Evolutionary conservation across 2,888 invertebrate species (phyloP).

Genomic region (Horisme vitalbata): DNA sequence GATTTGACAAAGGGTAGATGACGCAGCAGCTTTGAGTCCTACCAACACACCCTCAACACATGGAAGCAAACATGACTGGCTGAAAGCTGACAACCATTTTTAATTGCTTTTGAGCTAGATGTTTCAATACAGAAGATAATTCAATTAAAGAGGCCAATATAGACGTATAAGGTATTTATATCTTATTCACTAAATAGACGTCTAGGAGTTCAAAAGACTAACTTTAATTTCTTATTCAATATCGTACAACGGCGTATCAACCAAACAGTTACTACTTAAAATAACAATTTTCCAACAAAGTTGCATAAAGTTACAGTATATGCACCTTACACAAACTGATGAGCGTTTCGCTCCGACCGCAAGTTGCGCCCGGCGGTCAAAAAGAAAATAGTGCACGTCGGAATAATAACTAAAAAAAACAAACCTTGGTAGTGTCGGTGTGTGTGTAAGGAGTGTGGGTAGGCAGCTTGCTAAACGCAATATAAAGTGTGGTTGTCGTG

Average conservation of each 20-base stretch:
- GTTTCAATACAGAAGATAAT: slow-evolving; percentile 47
- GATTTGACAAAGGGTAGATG: slow-evolving; percentile 77
- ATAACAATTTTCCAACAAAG: background rate
- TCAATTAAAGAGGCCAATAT: slow-evolving; percentile 47
- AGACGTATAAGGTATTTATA: no score
- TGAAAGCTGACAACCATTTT: slow-evolving; percentile 61
- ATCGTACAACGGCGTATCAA: no score
- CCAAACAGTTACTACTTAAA: no score
- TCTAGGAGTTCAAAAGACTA: no score
- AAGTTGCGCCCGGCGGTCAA: slow-evolving; percentile 55
- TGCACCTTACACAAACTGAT: slow-evolving; percentile 36
- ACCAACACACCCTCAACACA: slow-evolving; percentile 57
- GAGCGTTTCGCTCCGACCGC: slow-evolving; percentile 40
- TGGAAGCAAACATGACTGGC: slow-evolving; percentile 69
- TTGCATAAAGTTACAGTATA: slow-evolving; percentile 35
- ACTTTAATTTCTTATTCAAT: no score
- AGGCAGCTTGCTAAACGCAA: slow-evolving; percentile 79
- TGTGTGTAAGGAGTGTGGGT: slow-evolving; percentile 72
- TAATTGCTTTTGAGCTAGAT: slow-evolving; percentile 68
- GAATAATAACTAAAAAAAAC: slow-evolving; percentile 75
- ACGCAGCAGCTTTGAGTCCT: slow-evolving; percentile 54
- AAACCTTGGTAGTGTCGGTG: slow-evolving; percentile 58
- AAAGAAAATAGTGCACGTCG: slow-evolving; percentile 76
- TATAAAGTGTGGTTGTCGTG: slow-evolving; percentile 81
- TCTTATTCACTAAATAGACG: no score